Evolutionary conservation across 2,113 vertebrate species (phyloP).

Genomic region (Cyphomyrus plagiostoma): DNA sequence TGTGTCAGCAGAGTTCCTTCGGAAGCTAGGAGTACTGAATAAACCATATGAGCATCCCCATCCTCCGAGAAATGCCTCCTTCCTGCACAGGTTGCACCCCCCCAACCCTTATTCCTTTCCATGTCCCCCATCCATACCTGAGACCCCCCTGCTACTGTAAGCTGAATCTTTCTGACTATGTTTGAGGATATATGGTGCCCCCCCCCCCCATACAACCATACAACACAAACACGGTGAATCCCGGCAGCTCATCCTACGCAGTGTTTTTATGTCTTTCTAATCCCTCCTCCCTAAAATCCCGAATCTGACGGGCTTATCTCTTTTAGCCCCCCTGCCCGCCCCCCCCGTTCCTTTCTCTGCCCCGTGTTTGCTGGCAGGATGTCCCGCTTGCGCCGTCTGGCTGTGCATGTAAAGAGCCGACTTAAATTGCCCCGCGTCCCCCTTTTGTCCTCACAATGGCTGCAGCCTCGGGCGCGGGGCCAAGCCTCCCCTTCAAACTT

Average conservation of each 20-base stretch:
- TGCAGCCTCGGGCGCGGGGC: conserved; percentile 53
- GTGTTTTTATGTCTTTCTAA: conserved; percentile 32
- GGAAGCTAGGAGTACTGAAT: not conserved
- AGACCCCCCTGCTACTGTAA: conserved; percentile 30
- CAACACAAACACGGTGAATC: conserved; percentile 54
- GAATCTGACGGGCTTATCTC: conserved; percentile 23
- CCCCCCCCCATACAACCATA: no score
- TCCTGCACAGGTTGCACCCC: no score
- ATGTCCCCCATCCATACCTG: conserved; percentile 32
- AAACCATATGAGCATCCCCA: not conserved
- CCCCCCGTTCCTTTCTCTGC: conserved; percentile 29
- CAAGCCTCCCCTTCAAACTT: conserved; percentile 66
- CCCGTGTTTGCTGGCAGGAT: conserved; percentile 51
- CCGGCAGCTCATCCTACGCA: conserved; percentile 36
- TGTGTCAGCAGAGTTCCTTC: not conserved
- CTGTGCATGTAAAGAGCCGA: conserved; percentile 68
- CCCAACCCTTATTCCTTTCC: not conserved
- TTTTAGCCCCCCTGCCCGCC: not conserved
- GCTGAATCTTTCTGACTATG: conserved; percentile 42
- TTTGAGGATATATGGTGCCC: conserved; percentile 54
- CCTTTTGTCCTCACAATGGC: conserved; percentile 58
- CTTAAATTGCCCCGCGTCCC: conserved; percentile 42
- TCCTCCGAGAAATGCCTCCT: not conserved
- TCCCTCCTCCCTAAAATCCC: conserved; percentile 22
- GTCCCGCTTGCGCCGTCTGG: conserved; percentile 63